A percentile compares a stretch with the other conserved stretches of the same genome.
Conservation (phyloP, 2,888 invertebrate genomes). For the Ectropis crepuscularia region DNA sequence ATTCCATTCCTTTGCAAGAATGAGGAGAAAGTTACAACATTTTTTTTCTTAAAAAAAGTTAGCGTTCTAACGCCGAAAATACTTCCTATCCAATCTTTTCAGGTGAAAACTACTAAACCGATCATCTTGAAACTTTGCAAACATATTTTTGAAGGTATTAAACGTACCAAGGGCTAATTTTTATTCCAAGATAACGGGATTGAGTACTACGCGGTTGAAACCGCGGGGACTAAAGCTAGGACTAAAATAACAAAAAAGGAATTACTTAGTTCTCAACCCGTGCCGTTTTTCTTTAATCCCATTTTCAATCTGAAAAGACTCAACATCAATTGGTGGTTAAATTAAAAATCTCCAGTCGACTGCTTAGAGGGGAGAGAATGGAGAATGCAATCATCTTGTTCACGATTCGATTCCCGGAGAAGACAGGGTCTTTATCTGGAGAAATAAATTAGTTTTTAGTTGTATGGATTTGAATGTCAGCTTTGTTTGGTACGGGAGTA, state of each 20-base stretch:
- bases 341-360: constrained; percentile 37
- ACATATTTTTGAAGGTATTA: too few relatives aligned
- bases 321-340: constrained; percentile 36
- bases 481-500: not conserved
- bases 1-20: too few relatives aligned
- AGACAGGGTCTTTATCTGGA: constrained; percentile 24
- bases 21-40: too few relatives aligned
- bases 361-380: constrained; percentile 20
- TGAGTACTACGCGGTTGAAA: too few relatives aligned
- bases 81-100: too few relatives aligned
- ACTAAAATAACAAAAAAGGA: constrained; percentile 6
- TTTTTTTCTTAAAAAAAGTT: too few relatives aligned
- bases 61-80: too few relatives aligned
- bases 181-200: too few relatives aligned
- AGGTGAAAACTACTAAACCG: too few relatives aligned
- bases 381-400: constrained; percentile 35
- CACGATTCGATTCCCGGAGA: constrained; percentile 21
- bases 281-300: constrained; percentile 31
- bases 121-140: too few relatives aligned
- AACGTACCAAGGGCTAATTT: too few relatives aligned
- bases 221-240: too few relatives aligned
- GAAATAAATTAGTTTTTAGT: constrained; percentile 39
- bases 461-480: constrained; percentile 30
- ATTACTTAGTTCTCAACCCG: constrained; percentile 20
- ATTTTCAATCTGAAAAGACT: constrained; percentile 35